A percentile compares a stretch with the other conserved stretches of the same genome.
Conservation (phyloP, 1,140 invertebrate genomes). For the Listronotus oregonensis region DNA sequence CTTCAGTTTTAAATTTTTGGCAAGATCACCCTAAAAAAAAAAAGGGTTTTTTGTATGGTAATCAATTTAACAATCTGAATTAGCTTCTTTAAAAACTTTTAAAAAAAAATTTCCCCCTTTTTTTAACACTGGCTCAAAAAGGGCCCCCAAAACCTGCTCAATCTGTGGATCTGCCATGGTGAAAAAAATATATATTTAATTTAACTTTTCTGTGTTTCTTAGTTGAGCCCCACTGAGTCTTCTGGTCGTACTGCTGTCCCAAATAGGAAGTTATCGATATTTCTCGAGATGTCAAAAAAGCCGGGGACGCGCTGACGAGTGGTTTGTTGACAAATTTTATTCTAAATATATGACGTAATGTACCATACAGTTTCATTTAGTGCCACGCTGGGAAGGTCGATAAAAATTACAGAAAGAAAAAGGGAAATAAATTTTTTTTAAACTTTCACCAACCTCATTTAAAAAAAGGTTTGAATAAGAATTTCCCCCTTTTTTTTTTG, state of each 20-base stretch:
- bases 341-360: slow-evolving; percentile 21
- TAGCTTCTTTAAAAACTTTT: not conserved
- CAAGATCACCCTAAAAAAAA: slow-evolving; percentile 80
- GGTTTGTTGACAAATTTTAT: slow-evolving; percentile 31
- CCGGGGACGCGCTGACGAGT: not conserved
- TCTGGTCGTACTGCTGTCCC: slow-evolving; percentile 27
- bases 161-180: slow-evolving; percentile 81
- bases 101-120: slow-evolving; percentile 74
- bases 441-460: slow-evolving; percentile 15
- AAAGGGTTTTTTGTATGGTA: no score
- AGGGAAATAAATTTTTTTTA: not conserved
- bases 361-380: slow-evolving; percentile 36
- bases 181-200: slow-evolving; percentile 58
- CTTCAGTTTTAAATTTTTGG: slow-evolving; percentile 84
- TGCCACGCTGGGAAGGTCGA: slow-evolving; percentile 26
- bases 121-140: slow-evolving; percentile 82
- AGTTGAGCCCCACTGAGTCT: slow-evolving; percentile 70
- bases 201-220: slow-evolving; percentile 73
- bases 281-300: not conserved
- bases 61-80: not conserved
- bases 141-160: slow-evolving; percentile 83
- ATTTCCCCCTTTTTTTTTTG: no score
- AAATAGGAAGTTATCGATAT: slow-evolving; percentile 5
- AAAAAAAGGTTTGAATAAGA: no score
- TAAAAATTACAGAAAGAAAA: slow-evolving; percentile 7